Evolutionary conservation across 2,888 invertebrate genomes (phyloP).

Genomic region (Phyllotreta striolata): DNA sequence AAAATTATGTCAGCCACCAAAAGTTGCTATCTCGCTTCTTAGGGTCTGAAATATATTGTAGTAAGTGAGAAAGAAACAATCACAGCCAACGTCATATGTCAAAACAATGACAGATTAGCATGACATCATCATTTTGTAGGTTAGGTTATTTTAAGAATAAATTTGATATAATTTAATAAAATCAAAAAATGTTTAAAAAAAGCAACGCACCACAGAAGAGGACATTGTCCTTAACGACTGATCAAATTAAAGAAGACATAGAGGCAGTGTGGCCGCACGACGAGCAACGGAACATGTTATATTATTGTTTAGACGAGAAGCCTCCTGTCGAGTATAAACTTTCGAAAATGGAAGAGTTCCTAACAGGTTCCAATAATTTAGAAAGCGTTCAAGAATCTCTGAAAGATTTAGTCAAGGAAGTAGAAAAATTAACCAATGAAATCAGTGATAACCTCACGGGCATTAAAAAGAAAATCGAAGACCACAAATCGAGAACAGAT

Average conservation of each 20-base stretch:
- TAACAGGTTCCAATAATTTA: constrained; percentile 49
- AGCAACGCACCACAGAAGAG: constrained; percentile 39
- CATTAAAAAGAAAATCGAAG: constrained; percentile 32
- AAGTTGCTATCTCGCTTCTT: too few relatives aligned
- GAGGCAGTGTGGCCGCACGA: constrained; percentile 43
- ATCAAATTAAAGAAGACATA: constrained; percentile 50
- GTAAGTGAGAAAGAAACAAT: too few relatives aligned
- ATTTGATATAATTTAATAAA: too few relatives aligned
- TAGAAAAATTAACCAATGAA: constrained; percentile 42
- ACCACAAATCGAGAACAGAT: constrained; percentile 3
- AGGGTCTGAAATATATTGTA: too few relatives aligned
- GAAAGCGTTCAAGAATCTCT: constrained; percentile 46
- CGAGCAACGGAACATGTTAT: constrained; percentile 50
- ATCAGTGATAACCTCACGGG: constrained; percentile 39
- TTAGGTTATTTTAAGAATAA: too few relatives aligned
- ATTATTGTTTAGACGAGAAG: constrained; percentile 50
- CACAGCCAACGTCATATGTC: too few relatives aligned
- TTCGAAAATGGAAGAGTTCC: constrained; percentile 50
- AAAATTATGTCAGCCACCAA: too few relatives aligned
- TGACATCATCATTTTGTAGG: too few relatives aligned
- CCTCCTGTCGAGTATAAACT: constrained; percentile 47
- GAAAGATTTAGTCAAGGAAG: constrained; percentile 35
- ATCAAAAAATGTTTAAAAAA: constrained; percentile 47
- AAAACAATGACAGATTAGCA: too few relatives aligned
- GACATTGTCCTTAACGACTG: constrained; percentile 41